Percentiles rank a stretch among this genome's conserved stretches.
These are phyloP conservation scores for Mallotus villosus DNA, from an alignment of 2,797 vertebrate species.

Conservation along the genomic window DNA sequence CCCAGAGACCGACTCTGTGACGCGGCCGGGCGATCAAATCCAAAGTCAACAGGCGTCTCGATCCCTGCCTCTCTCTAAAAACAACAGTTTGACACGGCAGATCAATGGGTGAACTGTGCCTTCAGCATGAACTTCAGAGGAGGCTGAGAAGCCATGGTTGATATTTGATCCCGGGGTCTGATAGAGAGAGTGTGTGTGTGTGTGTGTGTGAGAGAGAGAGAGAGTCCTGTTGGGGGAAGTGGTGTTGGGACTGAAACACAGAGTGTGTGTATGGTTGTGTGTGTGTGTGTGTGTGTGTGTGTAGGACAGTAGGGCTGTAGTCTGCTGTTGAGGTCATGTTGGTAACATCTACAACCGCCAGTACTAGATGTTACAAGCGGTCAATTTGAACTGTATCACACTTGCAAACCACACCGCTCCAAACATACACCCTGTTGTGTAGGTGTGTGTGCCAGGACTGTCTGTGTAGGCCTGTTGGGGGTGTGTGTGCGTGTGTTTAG, in stretches of 20 bases:
- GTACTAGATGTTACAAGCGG: not conserved
- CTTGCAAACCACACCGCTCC: too few species aligned
- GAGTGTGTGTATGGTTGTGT: constrained; percentile 3
- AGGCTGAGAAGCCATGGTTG: not conserved
- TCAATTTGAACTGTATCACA: not conserved
- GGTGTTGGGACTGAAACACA: not conserved
- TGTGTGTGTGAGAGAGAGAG: not conserved
- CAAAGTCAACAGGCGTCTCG: constrained; percentile 29
- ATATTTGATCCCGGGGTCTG: constrained; percentile 16
- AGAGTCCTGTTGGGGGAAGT: not conserved
- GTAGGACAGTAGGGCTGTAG: not conserved
- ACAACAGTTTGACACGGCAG: constrained; percentile 23
- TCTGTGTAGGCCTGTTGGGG: not conserved
- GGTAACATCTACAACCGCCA: too few species aligned
- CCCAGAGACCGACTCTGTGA: constrained; percentile 27
- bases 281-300: constrained; percentile 5
- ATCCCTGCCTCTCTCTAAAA: constrained; percentile 20
- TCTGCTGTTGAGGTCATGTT: too few species aligned
- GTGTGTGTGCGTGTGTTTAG: constrained; percentile 22
- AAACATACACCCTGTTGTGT: constrained; percentile 2
- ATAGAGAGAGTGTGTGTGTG: not conserved
- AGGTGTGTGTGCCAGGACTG: not conserved
- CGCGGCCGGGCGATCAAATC: constrained; percentile 21
- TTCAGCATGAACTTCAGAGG: constrained; percentile 2
- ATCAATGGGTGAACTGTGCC: constrained; percentile 29